Percentiles rank a stretch among this genome's conserved stretches.
phyloP scores from a whole-genome alignment of 2,113 vertebrate genomes.

The Ailurus styani region DNA sequence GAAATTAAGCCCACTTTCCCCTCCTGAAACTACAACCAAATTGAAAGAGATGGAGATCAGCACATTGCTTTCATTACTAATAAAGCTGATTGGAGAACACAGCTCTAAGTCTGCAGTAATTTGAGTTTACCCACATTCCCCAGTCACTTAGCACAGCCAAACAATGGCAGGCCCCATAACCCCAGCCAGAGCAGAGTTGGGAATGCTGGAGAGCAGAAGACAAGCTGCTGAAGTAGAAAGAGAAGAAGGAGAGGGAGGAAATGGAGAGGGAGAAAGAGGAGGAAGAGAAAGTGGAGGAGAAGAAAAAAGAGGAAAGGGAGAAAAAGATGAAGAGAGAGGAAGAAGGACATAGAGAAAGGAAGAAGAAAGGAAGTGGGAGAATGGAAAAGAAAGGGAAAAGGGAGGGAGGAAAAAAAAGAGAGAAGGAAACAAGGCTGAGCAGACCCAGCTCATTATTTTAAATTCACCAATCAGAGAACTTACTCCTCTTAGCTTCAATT shows the following conservation, averaged over 20 bases:
- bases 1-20: not conserved
- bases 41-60: not conserved
- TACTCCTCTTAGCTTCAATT: not conserved
- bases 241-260: not conserved
- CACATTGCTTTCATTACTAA: not conserved
- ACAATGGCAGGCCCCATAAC: not conserved
- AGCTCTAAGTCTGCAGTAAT: not conserved
- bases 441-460: not conserved
- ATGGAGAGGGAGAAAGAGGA: accelerated
- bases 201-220: not conserved
- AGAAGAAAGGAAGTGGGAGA: not conserved
- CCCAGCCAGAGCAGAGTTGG: not conserved
- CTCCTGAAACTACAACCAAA: constrained; percentile 8
- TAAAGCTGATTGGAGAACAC: not conserved
- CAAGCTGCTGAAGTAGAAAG: not conserved
- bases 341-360: too few relatives aligned
- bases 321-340: not conserved
- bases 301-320: too few relatives aligned
- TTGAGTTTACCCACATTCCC: not conserved
- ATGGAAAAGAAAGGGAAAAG: not conserved
- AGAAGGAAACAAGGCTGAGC: not conserved
- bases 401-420: not conserved
- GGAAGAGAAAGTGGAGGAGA: accelerated
- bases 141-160: not conserved
- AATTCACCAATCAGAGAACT: not conserved